These are phyloP conservation scores for Stichopus chloronotus DNA, from an alignment of 35 echinoderm and acorn worm genomes.

Conservation along the genomic window DNA sequence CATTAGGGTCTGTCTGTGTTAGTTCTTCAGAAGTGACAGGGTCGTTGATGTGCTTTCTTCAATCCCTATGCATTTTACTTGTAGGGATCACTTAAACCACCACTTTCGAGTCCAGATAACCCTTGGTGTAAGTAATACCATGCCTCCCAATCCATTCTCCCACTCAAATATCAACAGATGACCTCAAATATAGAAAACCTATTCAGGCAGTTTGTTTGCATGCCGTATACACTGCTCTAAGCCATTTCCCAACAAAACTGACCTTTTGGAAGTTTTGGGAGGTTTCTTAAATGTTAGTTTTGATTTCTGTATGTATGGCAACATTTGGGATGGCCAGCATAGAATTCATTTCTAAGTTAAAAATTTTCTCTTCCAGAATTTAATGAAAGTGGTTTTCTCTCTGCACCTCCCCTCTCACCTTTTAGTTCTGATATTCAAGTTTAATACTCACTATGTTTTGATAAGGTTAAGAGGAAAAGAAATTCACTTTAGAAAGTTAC, in stretches of 20 bases:
- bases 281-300: background rate
- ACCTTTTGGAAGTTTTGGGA: constrained; percentile 1
- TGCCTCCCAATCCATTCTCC: background rate
- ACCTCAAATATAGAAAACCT: background rate
- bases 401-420: background rate
- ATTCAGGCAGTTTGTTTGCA: background rate
- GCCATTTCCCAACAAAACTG: background rate
- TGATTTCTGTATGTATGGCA: background rate
- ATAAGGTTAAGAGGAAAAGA: constrained; percentile 17
- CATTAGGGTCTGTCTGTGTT: background rate
- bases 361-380: background rate
- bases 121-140: background rate
- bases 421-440: background rate
- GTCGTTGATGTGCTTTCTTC: background rate
- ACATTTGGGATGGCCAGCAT: constrained; percentile 1
- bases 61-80: background rate
- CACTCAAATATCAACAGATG: background rate
- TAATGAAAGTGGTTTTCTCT: background rate
- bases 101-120: background rate
- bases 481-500: background rate
- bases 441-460: background rate
- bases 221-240: background rate
- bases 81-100: background rate
- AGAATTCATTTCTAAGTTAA: background rate
- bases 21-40: background rate